These are phyloP conservation scores for Hozukius guyotensis DNA, from an alignment of 2,797 vertebrate genomes.

Conservation along the genomic window DNA sequence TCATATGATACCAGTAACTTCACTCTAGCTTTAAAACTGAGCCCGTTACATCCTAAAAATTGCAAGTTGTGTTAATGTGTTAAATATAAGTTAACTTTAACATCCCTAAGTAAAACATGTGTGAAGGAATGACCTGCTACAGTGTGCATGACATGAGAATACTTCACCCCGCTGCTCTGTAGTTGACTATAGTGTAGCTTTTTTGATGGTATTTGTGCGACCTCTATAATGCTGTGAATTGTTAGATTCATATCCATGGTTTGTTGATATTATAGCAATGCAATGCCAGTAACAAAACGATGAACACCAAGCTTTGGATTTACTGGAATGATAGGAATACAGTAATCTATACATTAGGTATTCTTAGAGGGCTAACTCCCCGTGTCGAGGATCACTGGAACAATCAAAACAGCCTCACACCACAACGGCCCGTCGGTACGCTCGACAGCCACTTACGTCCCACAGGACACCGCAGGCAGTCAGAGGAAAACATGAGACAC, in stretches of 20 bases:
- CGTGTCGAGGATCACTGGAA: background rate
- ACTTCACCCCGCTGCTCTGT: background rate
- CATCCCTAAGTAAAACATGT: too few relatives aligned
- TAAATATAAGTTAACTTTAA: too few relatives aligned
- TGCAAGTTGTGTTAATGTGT: too few relatives aligned
- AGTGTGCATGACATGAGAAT: background rate
- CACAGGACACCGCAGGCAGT: conserved; percentile 26
- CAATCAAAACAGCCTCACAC: background rate
- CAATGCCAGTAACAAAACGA: background rate
- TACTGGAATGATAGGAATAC: background rate
- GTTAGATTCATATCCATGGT: background rate
- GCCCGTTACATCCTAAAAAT: too few relatives aligned
- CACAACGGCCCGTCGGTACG: conserved; percentile 1
- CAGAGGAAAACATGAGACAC: conserved; percentile 53
- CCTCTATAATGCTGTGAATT: background rate
- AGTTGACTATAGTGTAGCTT: background rate
- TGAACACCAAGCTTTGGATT: background rate
- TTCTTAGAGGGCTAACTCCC: conserved; percentile 10
- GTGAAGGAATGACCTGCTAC: too few relatives aligned
- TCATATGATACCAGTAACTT: accelerated
- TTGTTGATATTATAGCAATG: background rate
- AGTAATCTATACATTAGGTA: background rate
- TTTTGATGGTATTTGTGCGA: background rate
- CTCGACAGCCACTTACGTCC: conserved; percentile 21
- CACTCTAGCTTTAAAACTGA: too few relatives aligned